Conservation (phyloP, 2,113 vertebrate genomes). For the Podocnemis expansa region DNA sequence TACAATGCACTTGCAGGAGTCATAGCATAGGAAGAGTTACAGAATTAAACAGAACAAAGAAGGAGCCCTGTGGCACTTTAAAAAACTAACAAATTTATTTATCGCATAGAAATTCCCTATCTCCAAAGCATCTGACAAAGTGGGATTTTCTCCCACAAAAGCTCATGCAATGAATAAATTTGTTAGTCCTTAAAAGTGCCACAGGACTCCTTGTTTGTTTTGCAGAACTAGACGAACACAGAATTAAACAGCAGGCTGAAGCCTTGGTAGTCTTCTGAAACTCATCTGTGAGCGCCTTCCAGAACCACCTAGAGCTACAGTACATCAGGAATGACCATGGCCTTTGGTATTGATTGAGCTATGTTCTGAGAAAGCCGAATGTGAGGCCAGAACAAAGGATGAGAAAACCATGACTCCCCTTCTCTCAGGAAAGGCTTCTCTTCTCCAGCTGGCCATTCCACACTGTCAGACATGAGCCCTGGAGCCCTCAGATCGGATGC, state of each 20-base stretch:
- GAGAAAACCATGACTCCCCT: not conserved
- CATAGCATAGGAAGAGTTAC: not conserved
- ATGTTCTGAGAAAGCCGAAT: too few relatives aligned
- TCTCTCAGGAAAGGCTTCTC: not conserved
- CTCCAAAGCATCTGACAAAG: too few relatives aligned
- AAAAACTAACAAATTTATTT: too few relatives aligned
- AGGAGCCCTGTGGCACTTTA: too few relatives aligned
- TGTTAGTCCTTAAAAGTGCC: too few relatives aligned
- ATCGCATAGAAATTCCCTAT: too few relatives aligned
- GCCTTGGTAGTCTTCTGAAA: not conserved
- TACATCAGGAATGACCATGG: not conserved
- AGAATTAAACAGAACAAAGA: too few relatives aligned
- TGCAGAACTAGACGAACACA: too few relatives aligned
- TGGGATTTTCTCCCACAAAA: too few relatives aligned
- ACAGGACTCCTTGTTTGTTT: too few relatives aligned
- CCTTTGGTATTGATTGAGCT: not conserved
- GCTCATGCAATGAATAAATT: too few relatives aligned
- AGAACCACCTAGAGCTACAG: not conserved
- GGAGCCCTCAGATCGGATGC: accelerated
- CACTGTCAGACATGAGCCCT: not conserved
- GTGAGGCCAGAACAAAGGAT: not conserved
- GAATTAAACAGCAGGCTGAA: too few relatives aligned
- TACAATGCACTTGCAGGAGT: not conserved
- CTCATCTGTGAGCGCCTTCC: not conserved
- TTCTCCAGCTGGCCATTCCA: not conserved